These are phyloP conservation scores for Spodoptera frugiperda DNA, from an alignment of 1,140 invertebrate species.

Conservation along the genomic window DNA sequence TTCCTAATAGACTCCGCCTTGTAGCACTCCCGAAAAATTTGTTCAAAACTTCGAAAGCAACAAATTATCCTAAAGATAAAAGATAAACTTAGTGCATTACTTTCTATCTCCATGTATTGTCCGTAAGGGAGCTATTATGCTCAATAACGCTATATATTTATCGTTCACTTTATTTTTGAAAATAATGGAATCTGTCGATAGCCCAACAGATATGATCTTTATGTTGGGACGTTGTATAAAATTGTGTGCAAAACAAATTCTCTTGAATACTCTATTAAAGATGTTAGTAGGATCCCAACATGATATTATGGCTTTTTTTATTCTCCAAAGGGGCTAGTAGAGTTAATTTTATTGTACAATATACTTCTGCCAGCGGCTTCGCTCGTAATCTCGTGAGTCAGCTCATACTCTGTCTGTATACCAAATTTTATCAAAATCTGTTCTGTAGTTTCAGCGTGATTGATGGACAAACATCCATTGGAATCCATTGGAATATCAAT, in stretches of 20 bases:
- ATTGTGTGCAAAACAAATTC: too few species aligned
- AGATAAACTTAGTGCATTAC: constrained; percentile 14
- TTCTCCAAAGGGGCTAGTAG: too few species aligned
- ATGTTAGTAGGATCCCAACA: background rate
- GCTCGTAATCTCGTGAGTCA: too few species aligned
- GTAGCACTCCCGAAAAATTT: background rate
- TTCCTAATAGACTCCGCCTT: too few species aligned
- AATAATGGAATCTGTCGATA: constrained; percentile 18
- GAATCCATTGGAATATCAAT: too few species aligned
- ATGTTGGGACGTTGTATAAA: background rate
- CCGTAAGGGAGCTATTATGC: constrained; percentile 19
- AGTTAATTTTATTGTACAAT: too few species aligned
- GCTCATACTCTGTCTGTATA: too few species aligned
- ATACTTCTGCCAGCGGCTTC: too few species aligned
- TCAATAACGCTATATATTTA: constrained; percentile 19
- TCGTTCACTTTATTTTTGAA: constrained; percentile 24
- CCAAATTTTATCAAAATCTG: too few species aligned
- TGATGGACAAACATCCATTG: too few species aligned
- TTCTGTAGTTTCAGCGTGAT: too few species aligned
- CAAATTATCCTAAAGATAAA: constrained; percentile 14
- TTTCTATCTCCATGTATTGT: constrained; percentile 17
- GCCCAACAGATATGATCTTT: constrained; percentile 8
- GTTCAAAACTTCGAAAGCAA: constrained; percentile 2
- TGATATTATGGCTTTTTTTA: too few species aligned
- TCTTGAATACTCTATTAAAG: background rate